phyloP scores from a whole-genome alignment of 1,140 invertebrate species.

The Lordiphosa stackelbergi region DNA sequence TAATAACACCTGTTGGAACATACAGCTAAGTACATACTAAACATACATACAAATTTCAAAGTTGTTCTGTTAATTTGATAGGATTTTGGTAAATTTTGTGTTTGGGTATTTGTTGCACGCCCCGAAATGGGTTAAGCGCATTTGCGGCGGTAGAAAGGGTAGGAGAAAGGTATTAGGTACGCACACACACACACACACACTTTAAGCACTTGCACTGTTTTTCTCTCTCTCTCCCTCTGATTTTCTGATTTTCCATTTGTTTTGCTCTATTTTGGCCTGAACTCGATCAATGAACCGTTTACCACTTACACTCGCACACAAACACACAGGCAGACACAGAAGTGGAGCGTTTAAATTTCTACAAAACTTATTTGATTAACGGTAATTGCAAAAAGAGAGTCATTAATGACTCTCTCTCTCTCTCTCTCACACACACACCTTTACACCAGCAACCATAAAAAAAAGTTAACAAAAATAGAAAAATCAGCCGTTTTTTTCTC shows the following conservation, averaged over 20 bases:
- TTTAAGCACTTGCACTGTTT: constrained; percentile 57
- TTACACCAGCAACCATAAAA: constrained; percentile 29
- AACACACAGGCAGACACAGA: constrained; percentile 10
- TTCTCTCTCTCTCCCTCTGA: neutral
- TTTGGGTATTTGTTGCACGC: constrained; percentile 9
- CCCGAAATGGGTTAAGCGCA: constrained; percentile 62
- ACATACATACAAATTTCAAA: no score
- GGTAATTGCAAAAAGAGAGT: constrained; percentile 59
- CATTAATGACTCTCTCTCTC: constrained; percentile 21
- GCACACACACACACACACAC: constrained; percentile 23
- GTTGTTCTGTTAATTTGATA: constrained; percentile 18
- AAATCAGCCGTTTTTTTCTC: constrained; percentile 12
- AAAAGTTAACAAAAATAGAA: constrained; percentile 17
- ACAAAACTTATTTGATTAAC: constrained; percentile 73
- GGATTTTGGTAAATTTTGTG: constrained; percentile 30
- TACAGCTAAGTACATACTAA: neutral
- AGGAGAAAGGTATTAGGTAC: constrained; percentile 8
- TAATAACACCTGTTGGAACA: constrained; percentile 14
- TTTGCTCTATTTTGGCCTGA: constrained; percentile 60
- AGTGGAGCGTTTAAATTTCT: constrained; percentile 69
- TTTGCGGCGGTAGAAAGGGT: neutral
- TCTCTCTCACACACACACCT: constrained; percentile 15
- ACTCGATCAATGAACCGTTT: constrained; percentile 72
- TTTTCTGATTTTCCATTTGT: constrained; percentile 25
- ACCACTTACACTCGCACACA: constrained; percentile 32